Percentiles rank a stretch among this genome's conserved stretches.
Evolutionary conservation across 2,797 vertebrate species (phyloP).

Genomic region (Eleutherodactylus coqui): DNA sequence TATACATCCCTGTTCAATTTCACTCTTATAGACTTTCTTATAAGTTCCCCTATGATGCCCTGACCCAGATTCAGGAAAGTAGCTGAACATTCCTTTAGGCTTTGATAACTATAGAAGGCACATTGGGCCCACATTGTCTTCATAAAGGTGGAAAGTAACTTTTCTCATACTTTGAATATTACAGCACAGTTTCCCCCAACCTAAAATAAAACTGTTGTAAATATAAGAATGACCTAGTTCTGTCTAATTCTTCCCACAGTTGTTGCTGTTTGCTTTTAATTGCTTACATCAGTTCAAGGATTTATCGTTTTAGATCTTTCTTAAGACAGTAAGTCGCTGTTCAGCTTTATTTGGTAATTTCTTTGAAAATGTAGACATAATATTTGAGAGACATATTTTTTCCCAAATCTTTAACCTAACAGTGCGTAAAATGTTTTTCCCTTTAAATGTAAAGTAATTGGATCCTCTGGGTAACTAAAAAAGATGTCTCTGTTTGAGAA

Average conservation of each 20-base stretch:
- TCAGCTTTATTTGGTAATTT: slow-evolving; percentile 54
- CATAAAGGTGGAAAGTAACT: slow-evolving; percentile 40
- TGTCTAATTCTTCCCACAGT: slow-evolving; percentile 54
- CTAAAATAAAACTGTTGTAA: slow-evolving; percentile 34
- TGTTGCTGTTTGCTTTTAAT: slow-evolving; percentile 46
- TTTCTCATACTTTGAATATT: slow-evolving; percentile 20
- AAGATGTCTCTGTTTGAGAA: not conserved
- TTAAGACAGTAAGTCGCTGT: slow-evolving; percentile 53
- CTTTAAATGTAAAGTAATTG: slow-evolving; percentile 34
- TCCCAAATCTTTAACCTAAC: slow-evolving; percentile 56
- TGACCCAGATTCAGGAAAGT: slow-evolving; percentile 20
- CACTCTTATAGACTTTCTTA: not conserved
- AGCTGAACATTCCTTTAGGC: slow-evolving; percentile 21
- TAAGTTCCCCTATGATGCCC: not conserved
- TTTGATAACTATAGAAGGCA: slow-evolving; percentile 18
- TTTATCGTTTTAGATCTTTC: slow-evolving; percentile 58
- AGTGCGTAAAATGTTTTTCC: slow-evolving; percentile 53
- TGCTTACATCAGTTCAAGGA: slow-evolving; percentile 47
- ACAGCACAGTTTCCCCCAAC: not conserved
- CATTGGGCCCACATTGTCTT: slow-evolving; percentile 12
- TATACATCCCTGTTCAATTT: not conserved
- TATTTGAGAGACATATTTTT: slow-evolving; percentile 37
- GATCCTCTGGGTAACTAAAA: slow-evolving; percentile 15
- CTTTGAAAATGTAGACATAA: slow-evolving; percentile 24
- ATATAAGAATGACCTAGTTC: slow-evolving; percentile 48